Evolutionary conservation across 2,113 vertebrate species (phyloP).

Genomic region (Cromileptes altivelis): DNA sequence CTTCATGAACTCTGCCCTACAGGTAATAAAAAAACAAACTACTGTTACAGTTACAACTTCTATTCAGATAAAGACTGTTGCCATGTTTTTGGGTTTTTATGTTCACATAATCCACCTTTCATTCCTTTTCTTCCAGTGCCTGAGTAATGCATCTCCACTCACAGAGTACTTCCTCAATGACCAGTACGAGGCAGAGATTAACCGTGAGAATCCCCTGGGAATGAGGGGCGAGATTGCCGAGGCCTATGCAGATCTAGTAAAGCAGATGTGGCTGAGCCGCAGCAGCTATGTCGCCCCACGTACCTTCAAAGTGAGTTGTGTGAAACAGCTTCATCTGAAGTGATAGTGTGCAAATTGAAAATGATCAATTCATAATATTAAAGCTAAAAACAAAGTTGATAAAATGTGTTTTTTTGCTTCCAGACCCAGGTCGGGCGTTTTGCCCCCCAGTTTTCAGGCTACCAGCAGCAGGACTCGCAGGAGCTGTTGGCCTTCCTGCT

Average conservation of each 20-base stretch:
- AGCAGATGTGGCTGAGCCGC: constrained; percentile 97
- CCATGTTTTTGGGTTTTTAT: neutral
- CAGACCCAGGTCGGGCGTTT: constrained; percentile 97
- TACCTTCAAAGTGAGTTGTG: constrained; percentile 92
- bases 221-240: constrained; percentile 98
- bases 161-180: constrained; percentile 96
- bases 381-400: neutral
- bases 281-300: constrained; percentile 93
- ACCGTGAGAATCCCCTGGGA: constrained; percentile 95
- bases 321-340: neutral
- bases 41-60: neutral
- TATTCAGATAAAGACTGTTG: neutral
- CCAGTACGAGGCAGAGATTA: constrained; percentile 95
- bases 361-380: neutral
- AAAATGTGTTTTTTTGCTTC: constrained; percentile 16
- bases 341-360: neutral
- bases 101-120: neutral
- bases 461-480: constrained; percentile 98
- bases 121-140: constrained; percentile 85
- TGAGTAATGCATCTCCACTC: constrained; percentile 94
- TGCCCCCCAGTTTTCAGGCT: constrained; percentile 98
- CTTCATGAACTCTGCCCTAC: constrained; percentile 98
- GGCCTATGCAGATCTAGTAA: constrained; percentile 95
- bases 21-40: constrained; percentile 82
- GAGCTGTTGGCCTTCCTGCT: constrained; percentile 96